Base-by-base conservation (phyloP, 1,140 invertebrate species). In the Danaus plexippus region DNA sequence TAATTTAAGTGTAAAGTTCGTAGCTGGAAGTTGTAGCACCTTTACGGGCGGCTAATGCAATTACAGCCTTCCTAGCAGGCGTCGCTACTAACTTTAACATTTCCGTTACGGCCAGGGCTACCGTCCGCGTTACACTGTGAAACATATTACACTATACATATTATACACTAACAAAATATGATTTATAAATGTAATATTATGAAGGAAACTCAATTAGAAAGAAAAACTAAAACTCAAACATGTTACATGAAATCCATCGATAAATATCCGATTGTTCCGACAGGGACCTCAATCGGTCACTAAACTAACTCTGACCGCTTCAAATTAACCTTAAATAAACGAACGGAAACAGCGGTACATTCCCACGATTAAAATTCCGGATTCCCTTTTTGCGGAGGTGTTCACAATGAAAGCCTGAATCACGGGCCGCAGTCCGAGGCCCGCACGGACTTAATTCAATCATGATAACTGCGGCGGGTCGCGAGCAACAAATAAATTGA, bases 261-360 rank as follows among this genome's bases (percentile, higher is more conserved):
- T 59, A 59, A 55, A 55, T 60, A 60, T 54, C 54, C 58, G 47
- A 60, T 55, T 52, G 47, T 41, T 13, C 40, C 49, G 52, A 45
- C 52, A 45, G 11, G 12, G 52, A 47, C 52, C 59, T 44, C 47
- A 47, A 57, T 59, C 49, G 56, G 22, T 53, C 64, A 40, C 46
- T 57, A 11, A 49, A 60, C 44, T 63, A 54, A 22, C 69, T 68
- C 67, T 71, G 73, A 69, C 75, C 69, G 65, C 67, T 66, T 63
- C 59, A 76, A 83, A 83, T 77, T 70, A 80, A 80, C 75, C 72
- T 82, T 83, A 82, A 83, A 80, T 77, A 83, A 85, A 80, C 75
- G 60, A 61, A 52, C 56, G 53, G 57, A 45, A 32, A 45, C 69
- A 73, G 47, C 65, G 66, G 74, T 43, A 65, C 61, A 54, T 77